Conservation (phyloP, 23 tunicate species). For the Trididemnum miniatum region DNA sequence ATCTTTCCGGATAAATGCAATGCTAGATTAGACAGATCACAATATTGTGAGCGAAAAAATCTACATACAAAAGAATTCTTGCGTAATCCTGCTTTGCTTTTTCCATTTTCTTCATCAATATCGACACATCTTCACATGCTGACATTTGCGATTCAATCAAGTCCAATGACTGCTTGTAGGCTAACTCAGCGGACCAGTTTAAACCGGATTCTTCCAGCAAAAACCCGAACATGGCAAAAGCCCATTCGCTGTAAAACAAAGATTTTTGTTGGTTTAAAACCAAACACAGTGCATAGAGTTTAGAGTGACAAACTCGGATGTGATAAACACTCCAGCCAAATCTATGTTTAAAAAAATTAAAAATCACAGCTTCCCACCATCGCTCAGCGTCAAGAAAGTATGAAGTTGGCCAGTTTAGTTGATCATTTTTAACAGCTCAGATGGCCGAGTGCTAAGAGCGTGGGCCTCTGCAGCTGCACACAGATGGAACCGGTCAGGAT, state of each 20-base stretch:
- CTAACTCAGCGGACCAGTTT: constrained; percentile 59
- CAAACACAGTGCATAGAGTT: too few relatives aligned
- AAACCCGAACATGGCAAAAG: constrained; percentile 59
- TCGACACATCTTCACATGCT: background rate
- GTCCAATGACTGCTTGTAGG: constrained; percentile 39
- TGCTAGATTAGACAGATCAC: too few relatives aligned
- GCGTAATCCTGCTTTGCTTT: constrained; percentile 31
- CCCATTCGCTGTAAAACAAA: constrained; percentile 55
- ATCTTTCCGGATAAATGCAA: too few relatives aligned
- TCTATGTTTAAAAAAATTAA: background rate
- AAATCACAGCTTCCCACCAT: background rate
- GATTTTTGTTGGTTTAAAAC: too few relatives aligned
- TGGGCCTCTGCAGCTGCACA: too few relatives aligned
- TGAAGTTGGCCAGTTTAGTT: too few relatives aligned
- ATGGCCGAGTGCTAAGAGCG: too few relatives aligned
- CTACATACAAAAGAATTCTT: constrained; percentile 43
- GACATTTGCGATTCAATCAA: background rate
- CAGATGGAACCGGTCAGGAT: too few relatives aligned
- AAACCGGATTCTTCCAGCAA: constrained; percentile 77
- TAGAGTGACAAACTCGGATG: too few relatives aligned
- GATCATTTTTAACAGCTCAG: too few relatives aligned
- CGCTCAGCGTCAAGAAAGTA: too few relatives aligned
- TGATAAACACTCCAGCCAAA: background rate
- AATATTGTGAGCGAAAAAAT: too few relatives aligned
- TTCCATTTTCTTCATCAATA: background rate